Conservation (phyloP, 2,888 invertebrate genomes). For the Venustoraphidia nigricollis region DNA sequence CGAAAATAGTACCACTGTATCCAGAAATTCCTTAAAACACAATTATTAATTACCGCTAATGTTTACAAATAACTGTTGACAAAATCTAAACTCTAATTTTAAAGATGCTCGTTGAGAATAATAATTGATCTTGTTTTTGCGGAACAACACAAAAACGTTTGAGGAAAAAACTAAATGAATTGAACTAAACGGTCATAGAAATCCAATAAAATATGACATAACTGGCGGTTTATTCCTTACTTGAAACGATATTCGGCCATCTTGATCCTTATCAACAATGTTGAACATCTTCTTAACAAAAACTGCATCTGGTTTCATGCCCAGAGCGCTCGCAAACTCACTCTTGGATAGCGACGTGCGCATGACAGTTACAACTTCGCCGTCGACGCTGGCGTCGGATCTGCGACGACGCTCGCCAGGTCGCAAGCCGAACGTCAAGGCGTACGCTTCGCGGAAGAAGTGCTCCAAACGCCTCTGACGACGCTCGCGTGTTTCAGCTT, state of each 20-base stretch:
- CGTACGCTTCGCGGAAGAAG: slow-evolving; percentile 93
- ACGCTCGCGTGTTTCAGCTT: slow-evolving; percentile 86
- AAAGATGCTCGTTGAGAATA: background rate
- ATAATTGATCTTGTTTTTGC: background rate
- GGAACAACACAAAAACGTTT: background rate
- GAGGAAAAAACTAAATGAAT: background rate
- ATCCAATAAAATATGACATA: no score
- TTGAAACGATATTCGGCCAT: slow-evolving; percentile 86
- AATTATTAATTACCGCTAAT: background rate
- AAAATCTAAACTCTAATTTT: background rate
- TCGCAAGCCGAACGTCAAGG: slow-evolving; percentile 75
- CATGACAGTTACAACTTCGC: slow-evolving; percentile 86
- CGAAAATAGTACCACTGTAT: slow-evolving; percentile 84
- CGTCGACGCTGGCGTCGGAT: slow-evolving; percentile 55
- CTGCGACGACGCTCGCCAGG: slow-evolving; percentile 71
- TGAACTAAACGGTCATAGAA: background rate
- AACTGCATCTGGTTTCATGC: slow-evolving; percentile 88
- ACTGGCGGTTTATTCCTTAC: slow-evolving; percentile 24
- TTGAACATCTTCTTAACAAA: slow-evolving; percentile 97
- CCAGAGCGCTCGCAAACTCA: slow-evolving; percentile 88
- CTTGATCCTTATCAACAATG: slow-evolving; percentile 87
- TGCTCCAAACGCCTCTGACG: slow-evolving; percentile 85
- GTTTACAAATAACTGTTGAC: background rate
- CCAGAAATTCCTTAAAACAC: slow-evolving; percentile 63
- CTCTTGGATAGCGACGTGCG: slow-evolving; percentile 78